Evolutionary conservation across 2,888 invertebrate genomes (phyloP).

Genomic region (Amaurobius ferox): DNA sequence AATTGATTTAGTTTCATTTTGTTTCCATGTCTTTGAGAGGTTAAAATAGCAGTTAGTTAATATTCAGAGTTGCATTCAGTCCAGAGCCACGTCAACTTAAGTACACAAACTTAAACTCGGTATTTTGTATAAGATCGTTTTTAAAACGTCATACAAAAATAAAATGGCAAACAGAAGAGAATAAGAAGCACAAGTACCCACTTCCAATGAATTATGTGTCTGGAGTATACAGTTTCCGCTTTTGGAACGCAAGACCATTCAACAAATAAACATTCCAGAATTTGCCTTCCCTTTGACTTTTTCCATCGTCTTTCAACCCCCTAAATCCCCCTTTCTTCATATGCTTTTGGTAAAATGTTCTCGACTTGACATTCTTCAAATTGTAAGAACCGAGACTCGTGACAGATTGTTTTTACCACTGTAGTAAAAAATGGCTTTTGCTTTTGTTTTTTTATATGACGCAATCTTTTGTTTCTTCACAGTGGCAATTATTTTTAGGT

Average conservation of each 20-base stretch:
- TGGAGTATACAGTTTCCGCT: constrained; percentile 41
- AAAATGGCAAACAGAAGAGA: constrained; percentile 19
- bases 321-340: constrained; percentile 24
- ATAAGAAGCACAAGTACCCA: constrained; percentile 42
- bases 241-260: constrained; percentile 36
- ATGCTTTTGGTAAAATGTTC: constrained; percentile 31
- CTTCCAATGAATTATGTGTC: constrained; percentile 61
- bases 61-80: no score
- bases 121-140: no score
- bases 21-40: no score
- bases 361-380: constrained; percentile 68
- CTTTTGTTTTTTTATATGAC: constrained; percentile 38
- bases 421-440: constrained; percentile 8
- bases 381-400: constrained; percentile 40
- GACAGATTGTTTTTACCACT: constrained; percentile 59
- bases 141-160: neutral
- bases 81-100: no score
- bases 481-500: constrained; percentile 62
- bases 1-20: no score
- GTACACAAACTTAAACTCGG: no score
- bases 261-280: constrained; percentile 50
- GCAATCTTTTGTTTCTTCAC: constrained; percentile 52
- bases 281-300: constrained; percentile 16
- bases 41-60: no score
- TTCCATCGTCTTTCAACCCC: neutral